Conservation (phyloP, 2,888 invertebrate species). For the Drosophila lutescens region DNA sequence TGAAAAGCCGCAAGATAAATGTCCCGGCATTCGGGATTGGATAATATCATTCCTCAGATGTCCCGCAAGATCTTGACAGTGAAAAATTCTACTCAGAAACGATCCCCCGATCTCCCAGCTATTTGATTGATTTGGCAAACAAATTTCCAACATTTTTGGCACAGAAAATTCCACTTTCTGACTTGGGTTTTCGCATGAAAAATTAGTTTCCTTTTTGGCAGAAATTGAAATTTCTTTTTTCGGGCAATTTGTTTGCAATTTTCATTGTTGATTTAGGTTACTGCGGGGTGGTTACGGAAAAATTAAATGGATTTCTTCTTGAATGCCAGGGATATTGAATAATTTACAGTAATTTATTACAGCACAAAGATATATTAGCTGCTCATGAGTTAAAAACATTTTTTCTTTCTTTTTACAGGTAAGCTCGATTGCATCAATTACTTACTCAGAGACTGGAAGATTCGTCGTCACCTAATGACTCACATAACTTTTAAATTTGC, state of each 20-base stretch:
- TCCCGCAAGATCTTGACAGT: slow-evolving; percentile 59
- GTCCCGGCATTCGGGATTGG: slow-evolving; percentile 36
- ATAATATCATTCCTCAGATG: slow-evolving; percentile 34
- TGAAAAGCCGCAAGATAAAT: slow-evolving; percentile 66
- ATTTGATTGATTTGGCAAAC: slow-evolving; percentile 71
- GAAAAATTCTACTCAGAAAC: slow-evolving; percentile 52
- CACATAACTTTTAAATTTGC: slow-evolving; percentile 1
- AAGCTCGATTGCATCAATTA: slow-evolving; percentile 33
- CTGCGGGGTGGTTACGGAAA: slow-evolving; percentile 35
- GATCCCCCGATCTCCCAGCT: slow-evolving; percentile 10
- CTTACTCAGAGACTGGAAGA: slow-evolving; percentile 14
- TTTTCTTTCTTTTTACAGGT: slow-evolving; percentile 35
- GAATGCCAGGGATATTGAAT: slow-evolving; percentile 29
- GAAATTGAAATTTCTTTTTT: slow-evolving; percentile 33
- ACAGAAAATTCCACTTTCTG: slow-evolving; percentile 29
- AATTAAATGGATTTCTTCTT: slow-evolving; percentile 22
- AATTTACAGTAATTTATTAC: slow-evolving; percentile 44
- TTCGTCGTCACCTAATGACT: slow-evolving; percentile 33
- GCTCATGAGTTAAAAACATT: slow-evolving; percentile 17
- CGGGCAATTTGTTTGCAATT: slow-evolving; percentile 71
- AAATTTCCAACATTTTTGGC: slow-evolving; percentile 43
- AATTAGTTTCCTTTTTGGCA: slow-evolving; percentile 34
- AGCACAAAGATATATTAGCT: slow-evolving; percentile 12
- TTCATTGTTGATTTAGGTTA: slow-evolving; percentile 68
- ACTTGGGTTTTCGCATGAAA: slow-evolving; percentile 47